Evolutionary conservation across 2,888 invertebrate genomes (phyloP), one percentile per base, ranked within the genome.

Genomic region (Hydroisotoma schaefferi): DNA sequence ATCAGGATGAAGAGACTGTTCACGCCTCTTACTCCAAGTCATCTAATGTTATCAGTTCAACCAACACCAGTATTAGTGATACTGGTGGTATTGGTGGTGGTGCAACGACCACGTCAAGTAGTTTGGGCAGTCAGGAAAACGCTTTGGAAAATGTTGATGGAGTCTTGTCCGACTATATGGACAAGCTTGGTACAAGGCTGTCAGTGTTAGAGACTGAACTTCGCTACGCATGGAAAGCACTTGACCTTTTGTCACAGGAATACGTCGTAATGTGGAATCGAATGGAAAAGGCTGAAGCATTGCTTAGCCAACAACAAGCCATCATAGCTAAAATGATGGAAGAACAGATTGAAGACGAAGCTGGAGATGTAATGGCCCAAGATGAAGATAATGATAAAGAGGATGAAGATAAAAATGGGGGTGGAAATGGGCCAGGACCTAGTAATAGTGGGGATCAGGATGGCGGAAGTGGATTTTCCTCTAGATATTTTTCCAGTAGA

Each of bases 221-320:
- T 49, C 88, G 91, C 75, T 92, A 91, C 75, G 93, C 94, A 20
- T 94, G 93, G 93, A 83, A 92, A 68, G 92, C 93, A 2, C 81
- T 94, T 57, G 93, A 94, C 76, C 81, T 94, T 55, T 83, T 94
- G 29, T 91, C 91, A 38, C 90, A 90, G 74, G 94, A 94, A 76
- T 94, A 93, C 75, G 88, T 92, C 55, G 88, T 90, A 76, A 94
- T 94, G 88, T 94, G 93, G 92, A 89, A 90, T 74, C 82, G 92
- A 46, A 80, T 94, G 62, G 93, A 94, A 75, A 89, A 92, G 76
- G 80, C 94, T 27, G 93, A 94, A 76, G 84, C 88, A 23, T 82
- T 93, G 63, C 83, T 93, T 2, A 85, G 87, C 76, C 92, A 93
- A 75, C 94, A 94, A 77, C 93, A 93, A 76, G 87, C 88, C 72